Evolutionary conservation across 2,888 invertebrate genomes (phyloP).

Genomic region (Pimpla rufipes): DNA sequence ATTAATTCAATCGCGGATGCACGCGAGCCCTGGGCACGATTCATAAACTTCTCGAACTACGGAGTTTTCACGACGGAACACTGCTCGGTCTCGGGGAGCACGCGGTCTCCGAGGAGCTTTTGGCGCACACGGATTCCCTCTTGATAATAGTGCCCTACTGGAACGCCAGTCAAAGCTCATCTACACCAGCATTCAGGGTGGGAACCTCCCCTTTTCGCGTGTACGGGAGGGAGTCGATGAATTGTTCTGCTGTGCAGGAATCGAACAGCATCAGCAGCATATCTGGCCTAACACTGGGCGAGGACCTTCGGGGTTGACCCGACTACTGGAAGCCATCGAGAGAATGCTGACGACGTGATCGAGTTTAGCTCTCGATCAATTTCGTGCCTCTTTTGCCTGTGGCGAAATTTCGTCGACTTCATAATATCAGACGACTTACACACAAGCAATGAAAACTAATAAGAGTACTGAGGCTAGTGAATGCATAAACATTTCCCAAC

Average conservation of each 20-base stretch:
- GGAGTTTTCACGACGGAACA: not conserved
- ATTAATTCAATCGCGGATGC: slow-evolving; percentile 23
- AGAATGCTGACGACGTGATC: slow-evolving; percentile 48
- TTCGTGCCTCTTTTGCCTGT: slow-evolving; percentile 2
- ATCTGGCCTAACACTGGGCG: not conserved
- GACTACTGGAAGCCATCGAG: slow-evolving; percentile 35
- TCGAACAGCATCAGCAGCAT: slow-evolving; percentile 36
- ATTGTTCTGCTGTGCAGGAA: slow-evolving; percentile 30
- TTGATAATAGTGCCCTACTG: not conserved
- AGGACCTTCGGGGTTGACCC: slow-evolving; percentile 1
- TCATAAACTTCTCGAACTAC: slow-evolving; percentile 29
- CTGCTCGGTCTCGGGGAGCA: not conserved
- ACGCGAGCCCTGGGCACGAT: not conserved
- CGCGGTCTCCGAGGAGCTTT: not conserved
- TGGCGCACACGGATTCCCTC: not conserved
- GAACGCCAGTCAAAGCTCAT: not conserved
- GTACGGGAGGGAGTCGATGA: slow-evolving; percentile 1
- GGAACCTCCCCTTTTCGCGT: slow-evolving; percentile 3
- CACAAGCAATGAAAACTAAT: not conserved
- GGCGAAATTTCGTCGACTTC: not conserved
- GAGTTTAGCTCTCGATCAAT: slow-evolving; percentile 43
- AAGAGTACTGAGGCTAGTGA: not conserved
- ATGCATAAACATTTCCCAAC: not conserved
- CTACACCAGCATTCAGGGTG: not conserved
- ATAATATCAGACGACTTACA: not conserved